Conservation (phyloP, 2,797 vertebrate genomes). For the Mormyrus proboscirostris region DNA sequence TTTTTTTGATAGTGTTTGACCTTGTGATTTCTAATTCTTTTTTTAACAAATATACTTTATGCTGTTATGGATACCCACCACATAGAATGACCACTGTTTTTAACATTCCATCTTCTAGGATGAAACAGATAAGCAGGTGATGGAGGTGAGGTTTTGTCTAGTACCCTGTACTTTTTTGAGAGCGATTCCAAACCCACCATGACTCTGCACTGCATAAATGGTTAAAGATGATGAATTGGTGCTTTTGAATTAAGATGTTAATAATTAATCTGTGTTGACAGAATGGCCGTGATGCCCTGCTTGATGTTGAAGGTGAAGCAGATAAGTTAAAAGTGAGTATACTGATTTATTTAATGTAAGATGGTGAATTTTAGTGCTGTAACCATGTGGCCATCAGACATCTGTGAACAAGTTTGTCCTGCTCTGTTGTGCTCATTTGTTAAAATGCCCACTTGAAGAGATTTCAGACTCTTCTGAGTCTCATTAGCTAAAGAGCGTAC, state of each 20-base stretch:
- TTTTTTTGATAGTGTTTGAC: neutral
- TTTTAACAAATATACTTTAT: neutral
- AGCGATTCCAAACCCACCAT: neutral
- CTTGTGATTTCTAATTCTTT: neutral
- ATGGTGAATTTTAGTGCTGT: neutral
- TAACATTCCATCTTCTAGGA: conserved; percentile 51
- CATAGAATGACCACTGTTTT: too few relatives aligned
- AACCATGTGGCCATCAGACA: neutral
- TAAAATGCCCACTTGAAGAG: neutral
- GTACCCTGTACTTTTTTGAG: neutral
- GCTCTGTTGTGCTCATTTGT: neutral
- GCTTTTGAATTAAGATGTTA: neutral
- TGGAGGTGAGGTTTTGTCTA: conserved; percentile 61
- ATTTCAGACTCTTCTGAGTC: neutral
- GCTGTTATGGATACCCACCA: neutral
- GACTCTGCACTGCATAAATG: neutral
- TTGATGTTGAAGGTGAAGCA: conserved; percentile 53
- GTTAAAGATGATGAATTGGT: neutral
- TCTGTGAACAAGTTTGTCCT: neutral
- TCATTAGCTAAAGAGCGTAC: neutral
- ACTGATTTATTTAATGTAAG: neutral
- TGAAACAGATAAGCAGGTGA: conserved; percentile 62
- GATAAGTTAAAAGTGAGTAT: conserved; percentile 63
- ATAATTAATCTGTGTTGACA: conserved; percentile 45
- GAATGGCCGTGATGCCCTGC: conserved; percentile 66